Base-by-base conservation (phyloP, 2,888 invertebrate species). In the Aspidapion aeneum region DNA sequence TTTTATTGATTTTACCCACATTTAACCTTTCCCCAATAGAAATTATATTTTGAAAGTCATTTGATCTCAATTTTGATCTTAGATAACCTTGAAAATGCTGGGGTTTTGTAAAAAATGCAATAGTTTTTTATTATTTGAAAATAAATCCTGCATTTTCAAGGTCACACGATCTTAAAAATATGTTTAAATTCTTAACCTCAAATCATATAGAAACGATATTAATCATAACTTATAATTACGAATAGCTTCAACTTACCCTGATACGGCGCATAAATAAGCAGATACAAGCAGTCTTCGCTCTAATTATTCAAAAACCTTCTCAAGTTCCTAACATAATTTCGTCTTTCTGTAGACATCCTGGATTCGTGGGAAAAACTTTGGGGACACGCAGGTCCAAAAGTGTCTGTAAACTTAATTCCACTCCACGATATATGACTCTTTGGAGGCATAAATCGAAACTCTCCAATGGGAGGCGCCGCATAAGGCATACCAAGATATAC, bases 261-360 rank as follows among this genome's bases (percentile, higher is more conserved):
- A 67, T 89, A 88, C 1, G 97, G 96, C 35, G 93, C 90, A 79
- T 94, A 98, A 67, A 98, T 87, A 80, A 97, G 97, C 75, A 98
- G 83, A 78, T 93, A 94, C 61, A 97, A 82, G 74, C 97, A 98
- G 78, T 98, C 96, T 81, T 92, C 91, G 58, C 87, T 90, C 76
- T 91, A 89, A 62, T 87, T 85, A 68, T 80, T 81, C 60, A 91
- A 79, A 80, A 88, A 90, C 1, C 89, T 86, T 71, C 89, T 82
- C 68, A 96, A 82, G 68, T 89, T 85, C 71, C 86, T 85, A 72
- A 96, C 83, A 77, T 90, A 88, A 70, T 86, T 85, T 75, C 86
- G 87, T 51, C 91, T 83, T n/a, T 86, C 88, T 65, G 86, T 81
- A 1, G 87, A 85, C 70, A 88, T 86, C 71, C 83, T 86, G 70